Base-by-base conservation (phyloP, 2,113 vertebrate species). In the Chunga burmeisteri region DNA sequence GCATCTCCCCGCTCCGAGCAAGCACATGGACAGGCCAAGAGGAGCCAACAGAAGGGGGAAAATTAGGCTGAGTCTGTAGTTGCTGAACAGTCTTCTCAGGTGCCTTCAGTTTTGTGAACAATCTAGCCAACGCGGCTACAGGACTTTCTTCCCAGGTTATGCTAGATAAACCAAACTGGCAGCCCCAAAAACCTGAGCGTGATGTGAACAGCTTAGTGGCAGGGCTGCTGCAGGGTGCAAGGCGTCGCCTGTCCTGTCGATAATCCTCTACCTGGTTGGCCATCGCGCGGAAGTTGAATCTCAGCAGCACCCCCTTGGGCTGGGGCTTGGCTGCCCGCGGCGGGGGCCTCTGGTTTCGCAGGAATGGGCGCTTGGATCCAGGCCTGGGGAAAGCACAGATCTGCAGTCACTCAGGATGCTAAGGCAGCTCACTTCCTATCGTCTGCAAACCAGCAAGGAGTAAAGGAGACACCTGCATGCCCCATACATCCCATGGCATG, bases 251-350 rank as follows among this genome's bases (percentile, higher is more conserved):
- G 87, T 82, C 67, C 85, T 1, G 46, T 81, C 4, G 90, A 56
- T 59, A 71, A 30, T 93, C 93, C 85, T 79, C 95, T 97, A 98
- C 98, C 98, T 98, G 98, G 96, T 98, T 98, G 86, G 95, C 97
- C 79, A 97, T 95, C 2, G 96, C 98, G 3, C 94, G 96, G 91
- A 98, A 98, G 88, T 98, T 98, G 94, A 98, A 98, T 25, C 96
- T 96, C 77, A 98, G 86, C 67, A 88, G 81, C 58, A 98, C 95
- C 50, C 98, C 98, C 93, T 87, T 98, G 66, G 98, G 97, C 70
- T 97, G 81, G 36, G 88, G 49, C 44, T 59, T 86, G 71, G 71
- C 27, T 19, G 15, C 32, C 27, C 73, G 70, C 0, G 56, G 67
- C 1, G 47, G 47, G 59, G 83, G 52, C 63, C 95, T 93, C 65